Evolutionary conservation across 2,113 vertebrate genomes (phyloP).

Genomic region (Lutjanus erythropterus): DNA sequence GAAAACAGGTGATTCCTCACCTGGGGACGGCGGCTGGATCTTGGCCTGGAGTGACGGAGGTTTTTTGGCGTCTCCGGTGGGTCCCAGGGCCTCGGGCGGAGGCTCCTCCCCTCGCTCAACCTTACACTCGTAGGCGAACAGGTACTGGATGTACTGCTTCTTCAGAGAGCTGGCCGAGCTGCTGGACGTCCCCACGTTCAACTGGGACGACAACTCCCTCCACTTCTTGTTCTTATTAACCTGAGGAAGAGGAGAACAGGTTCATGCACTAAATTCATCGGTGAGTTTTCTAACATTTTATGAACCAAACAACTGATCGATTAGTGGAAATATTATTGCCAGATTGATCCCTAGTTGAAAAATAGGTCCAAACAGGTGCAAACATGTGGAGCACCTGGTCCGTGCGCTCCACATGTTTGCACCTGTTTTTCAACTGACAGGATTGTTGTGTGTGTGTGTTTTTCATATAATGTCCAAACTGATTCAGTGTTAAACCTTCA

Average conservation of each 20-base stretch:
- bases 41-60: slow-evolving; percentile 86
- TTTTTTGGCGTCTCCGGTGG: slow-evolving; percentile 89
- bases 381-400: too few relatives aligned
- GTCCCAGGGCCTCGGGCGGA: slow-evolving; percentile 88
- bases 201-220: slow-evolving; percentile 91
- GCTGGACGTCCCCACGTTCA: slow-evolving; percentile 95
- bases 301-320: too few relatives aligned
- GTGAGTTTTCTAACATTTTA: too few relatives aligned
- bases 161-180: slow-evolving; percentile 95
- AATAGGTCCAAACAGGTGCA: too few relatives aligned
- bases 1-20: slow-evolving; percentile 77
- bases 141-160: slow-evolving; percentile 98
- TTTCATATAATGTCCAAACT: too few relatives aligned
- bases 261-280: neutral
- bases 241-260: slow-evolving; percentile 71
- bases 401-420: too few relatives aligned
- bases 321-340: too few relatives aligned
- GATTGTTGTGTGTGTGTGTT: too few relatives aligned
- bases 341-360: too few relatives aligned
- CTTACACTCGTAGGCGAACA: slow-evolving; percentile 97
- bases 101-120: slow-evolving; percentile 96
- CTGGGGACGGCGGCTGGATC: slow-evolving; percentile 96
- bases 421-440: too few relatives aligned
- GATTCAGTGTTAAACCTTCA: too few relatives aligned
- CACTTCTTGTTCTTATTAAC: slow-evolving; percentile 99